Percentiles rank a stretch among this genome's conserved stretches.
These are phyloP conservation scores for Bombus vancouverensis DNA, from an alignment of 1,140 invertebrate genomes.

Conservation along the genomic window DNA sequence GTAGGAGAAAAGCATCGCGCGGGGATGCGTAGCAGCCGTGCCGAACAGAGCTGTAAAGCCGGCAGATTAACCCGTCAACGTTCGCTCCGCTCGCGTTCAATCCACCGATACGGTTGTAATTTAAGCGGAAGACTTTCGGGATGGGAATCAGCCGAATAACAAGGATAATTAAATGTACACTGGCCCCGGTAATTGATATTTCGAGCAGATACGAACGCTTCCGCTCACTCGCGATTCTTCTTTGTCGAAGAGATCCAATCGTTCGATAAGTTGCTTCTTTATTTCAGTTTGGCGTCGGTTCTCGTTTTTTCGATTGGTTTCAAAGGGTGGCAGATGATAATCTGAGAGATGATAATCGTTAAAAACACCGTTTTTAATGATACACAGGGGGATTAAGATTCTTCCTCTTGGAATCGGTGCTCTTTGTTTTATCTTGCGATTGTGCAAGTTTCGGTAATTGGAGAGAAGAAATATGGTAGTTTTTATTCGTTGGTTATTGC, in stretches of 20 bases:
- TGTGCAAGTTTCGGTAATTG: background rate
- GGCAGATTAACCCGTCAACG: conserved; percentile 65
- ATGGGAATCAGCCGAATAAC: conserved; percentile 4
- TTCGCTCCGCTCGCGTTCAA: background rate
- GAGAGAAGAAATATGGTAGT: background rate
- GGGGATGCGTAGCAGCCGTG: conserved; percentile 21
- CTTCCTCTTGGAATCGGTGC: background rate
- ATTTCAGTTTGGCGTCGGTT: background rate
- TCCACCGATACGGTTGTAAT: conserved; percentile 50
- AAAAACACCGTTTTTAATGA: background rate
- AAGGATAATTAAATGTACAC: conserved; percentile 53
- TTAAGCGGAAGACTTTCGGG: conserved; percentile 44
- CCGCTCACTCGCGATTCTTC: background rate
- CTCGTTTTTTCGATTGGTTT: background rate
- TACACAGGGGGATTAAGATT: background rate
- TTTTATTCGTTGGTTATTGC: background rate
- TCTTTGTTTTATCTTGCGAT: background rate
- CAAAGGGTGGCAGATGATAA: background rate
- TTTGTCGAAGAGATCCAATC: conserved; percentile 2
- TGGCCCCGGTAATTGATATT: conserved; percentile 60
- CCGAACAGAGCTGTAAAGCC: conserved; percentile 58
- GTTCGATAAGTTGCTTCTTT: background rate
- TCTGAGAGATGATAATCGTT: conserved; percentile 1
- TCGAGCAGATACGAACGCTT: conserved; percentile 20
- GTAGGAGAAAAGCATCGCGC: conserved; percentile 45